Base-by-base conservation (phyloP, 2,888 invertebrate species). In the Hirtodrosophila alboralis region DNA sequence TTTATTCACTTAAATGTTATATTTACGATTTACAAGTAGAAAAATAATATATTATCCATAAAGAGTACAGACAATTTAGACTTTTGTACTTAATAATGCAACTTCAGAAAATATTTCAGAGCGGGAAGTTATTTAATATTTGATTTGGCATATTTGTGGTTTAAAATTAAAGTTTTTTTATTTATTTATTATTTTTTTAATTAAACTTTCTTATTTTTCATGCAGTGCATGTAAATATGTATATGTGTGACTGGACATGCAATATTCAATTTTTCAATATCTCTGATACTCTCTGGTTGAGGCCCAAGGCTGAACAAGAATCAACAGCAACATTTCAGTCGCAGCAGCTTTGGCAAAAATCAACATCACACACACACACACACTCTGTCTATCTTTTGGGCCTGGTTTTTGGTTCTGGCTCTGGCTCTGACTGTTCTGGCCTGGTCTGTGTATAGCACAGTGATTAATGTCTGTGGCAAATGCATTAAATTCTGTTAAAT, bases 401-500 rank as follows among this genome's bases (percentile, higher is more conserved):
- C 18, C 27, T 54, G 54, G 23, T 38, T 54, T n/a, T 60, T 43
- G 34, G 38, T 21, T 44, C n/a, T 31, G 34, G 14, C 7, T 43
- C 38, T 53, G 45, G 37, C 41, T 56, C 63, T 71, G 69, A 33
- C 31, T 60, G 62, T 78, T 69, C 53, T 61, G 68, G 62, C 67
- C 75, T 73, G 74, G 74, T 71, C 76, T 86, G 79, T 84, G 87
- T 87, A 86, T 88, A n/a, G n/a, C 88, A 88, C 87, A 89, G 89
- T 89, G 89, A 89, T 89, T 89, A 89, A 89, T 89, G 89, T 88
- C 84, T 89, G 89, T 89, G 89, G 89, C 89, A 89, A 89, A 89
- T 89, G 89, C 89, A 89, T 89, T 89, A 89, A 89, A 89, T 89
- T 89, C 89, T 85, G 87, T 88, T 88, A 89, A 89, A 89, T 89